Evolutionary conservation across 2,888 invertebrate genomes (phyloP), one percentile per base, ranked within the genome.

Genomic region (Mesorhabditis belari): DNA sequence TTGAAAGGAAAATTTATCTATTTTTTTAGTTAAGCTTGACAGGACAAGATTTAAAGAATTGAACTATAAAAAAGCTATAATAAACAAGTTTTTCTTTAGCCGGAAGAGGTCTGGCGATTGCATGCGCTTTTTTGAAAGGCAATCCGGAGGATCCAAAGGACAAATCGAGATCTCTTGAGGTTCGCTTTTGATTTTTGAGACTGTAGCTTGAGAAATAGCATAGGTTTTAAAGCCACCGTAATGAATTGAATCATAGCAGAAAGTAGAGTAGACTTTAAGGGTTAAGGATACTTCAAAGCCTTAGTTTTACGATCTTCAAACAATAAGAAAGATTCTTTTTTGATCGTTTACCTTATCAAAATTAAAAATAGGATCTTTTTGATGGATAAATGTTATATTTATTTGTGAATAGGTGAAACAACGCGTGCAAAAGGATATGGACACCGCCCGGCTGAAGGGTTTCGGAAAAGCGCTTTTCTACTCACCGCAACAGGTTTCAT

Each of bases 391-490:
- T n/a, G n/a, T n/a, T 19, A 51, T 51, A 9, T n/a, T 19, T 12
- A 12, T 12, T 12, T 51, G 12, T 9, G 55, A 57, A 44, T 52
- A 65, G 57, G 67, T 77, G 35, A 91, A 84, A 55, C 60, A 70
- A 50, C 63, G 69, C n/a, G 64, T 80, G 3, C 62, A 68, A 24
- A 69, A 70, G 35, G 75, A 75, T 60, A 91, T 96, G 88, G 89
- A 90, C 59, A 90, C 91, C 75, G 93, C 95, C 81, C 89, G 88
- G 78, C 90, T 96, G 6, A 95, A 96, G 83, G 98, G 98, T 51
- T 98, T 99, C 83, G 90, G 90, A 50, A 96, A 98, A 81, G 90
- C 94, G 29, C 85, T 96, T 53, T 92, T 96, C 5, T 87, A 92
- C 9, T 87, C 87, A 60, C 88, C 89, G 80, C 87, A 90, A 58